These are phyloP conservation scores for Anguilla anguilla DNA, from an alignment of 2,797 vertebrate species.

Conservation along the genomic window DNA sequence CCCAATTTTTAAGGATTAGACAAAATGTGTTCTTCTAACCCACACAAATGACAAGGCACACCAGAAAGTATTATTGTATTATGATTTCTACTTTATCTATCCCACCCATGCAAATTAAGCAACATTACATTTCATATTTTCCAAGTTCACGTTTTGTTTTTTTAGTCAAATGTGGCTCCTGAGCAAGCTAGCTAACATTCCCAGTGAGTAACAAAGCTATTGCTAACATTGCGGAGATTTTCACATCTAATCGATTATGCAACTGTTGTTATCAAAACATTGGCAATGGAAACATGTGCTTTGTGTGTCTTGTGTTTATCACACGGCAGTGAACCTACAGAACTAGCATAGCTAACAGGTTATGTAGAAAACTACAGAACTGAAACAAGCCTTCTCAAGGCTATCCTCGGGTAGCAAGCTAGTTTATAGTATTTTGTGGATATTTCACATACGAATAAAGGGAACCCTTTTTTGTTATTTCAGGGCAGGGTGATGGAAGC, in stretches of 20 bases:
- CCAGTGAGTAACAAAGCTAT: not conserved
- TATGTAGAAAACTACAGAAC: no score
- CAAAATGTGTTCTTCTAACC: not conserved
- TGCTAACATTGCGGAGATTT: not conserved
- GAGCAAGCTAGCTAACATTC: not conserved
- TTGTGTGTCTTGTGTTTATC: not conserved
- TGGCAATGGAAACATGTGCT: not conserved
- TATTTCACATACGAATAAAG: not conserved
- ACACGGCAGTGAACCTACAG: not conserved
- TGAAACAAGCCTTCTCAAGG: no score
- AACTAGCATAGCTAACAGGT: not conserved
- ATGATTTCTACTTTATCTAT: no score
- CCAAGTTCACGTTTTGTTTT: no score
- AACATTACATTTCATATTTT: no score
- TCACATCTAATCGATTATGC: not conserved
- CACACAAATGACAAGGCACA: no score
- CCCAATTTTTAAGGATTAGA: not conserved
- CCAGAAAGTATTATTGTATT: no score
- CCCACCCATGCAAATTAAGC: no score
- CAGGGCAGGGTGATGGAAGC: not conserved
- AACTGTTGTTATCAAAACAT: not conserved
- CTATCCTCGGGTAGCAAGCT: no score
- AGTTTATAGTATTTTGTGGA: no score
- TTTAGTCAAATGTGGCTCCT: no score
- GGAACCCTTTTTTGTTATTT: not conserved